Conservation (phyloP, 2,797 vertebrate species). For the Darevskia nairensis region DNA sequence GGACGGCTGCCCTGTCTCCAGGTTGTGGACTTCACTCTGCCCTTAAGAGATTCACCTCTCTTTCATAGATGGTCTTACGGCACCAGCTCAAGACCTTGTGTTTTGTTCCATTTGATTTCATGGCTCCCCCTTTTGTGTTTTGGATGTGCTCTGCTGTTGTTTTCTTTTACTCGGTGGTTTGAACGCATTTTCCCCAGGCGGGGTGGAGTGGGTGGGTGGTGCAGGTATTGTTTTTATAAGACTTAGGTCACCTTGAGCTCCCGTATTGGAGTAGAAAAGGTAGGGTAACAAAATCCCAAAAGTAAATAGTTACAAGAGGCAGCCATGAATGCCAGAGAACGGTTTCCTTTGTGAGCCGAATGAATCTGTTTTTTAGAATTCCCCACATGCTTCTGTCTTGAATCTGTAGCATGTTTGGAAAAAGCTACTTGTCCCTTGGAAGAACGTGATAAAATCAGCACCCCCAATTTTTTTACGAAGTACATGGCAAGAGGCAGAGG, state of each 20-base stretch:
- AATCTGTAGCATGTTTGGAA: neutral
- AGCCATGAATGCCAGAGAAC: neutral
- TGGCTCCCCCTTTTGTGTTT: neutral
- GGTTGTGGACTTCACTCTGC: neutral
- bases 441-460: rapidly evolving
- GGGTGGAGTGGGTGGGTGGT: no score
- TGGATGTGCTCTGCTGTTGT: neutral
- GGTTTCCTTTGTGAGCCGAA: neutral
- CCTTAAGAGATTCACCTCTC: neutral
- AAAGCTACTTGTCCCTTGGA: neutral
- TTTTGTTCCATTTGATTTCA: neutral
- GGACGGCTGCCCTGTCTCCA: no score
- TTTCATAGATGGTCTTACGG: neutral
- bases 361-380: neutral
- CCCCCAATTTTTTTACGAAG: neutral
- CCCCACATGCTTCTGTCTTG: neutral
- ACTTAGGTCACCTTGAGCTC: neutral
- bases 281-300: neutral
- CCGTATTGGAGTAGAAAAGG: neutral
- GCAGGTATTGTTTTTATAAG: neutral
- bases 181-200: no score
- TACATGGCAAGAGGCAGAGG: neutral
- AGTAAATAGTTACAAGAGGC: neutral
- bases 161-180: neutral
- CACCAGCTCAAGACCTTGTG: neutral